Conservation (phyloP, 2,113 vertebrate species). For the Lasiurus cinereus region DNA sequence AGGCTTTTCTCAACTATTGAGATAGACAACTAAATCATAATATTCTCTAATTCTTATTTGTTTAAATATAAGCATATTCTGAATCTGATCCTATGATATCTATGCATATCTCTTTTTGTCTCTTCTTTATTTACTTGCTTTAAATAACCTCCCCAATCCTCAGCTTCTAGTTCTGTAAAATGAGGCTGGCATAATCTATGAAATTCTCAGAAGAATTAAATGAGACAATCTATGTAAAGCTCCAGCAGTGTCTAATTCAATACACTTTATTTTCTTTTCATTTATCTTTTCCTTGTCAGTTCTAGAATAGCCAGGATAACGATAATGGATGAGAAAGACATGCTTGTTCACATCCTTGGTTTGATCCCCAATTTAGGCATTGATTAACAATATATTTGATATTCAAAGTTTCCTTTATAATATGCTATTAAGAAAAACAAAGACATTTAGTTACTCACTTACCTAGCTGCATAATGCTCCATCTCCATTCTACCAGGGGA, state of each 20-base stretch:
- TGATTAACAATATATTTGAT: neutral
- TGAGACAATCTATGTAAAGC: neutral
- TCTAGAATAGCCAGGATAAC: neutral
- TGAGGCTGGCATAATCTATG: neutral
- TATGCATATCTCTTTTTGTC: neutral
- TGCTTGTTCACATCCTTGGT: neutral
- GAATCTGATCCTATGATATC: neutral
- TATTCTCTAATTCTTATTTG: slow-evolving; percentile 19
- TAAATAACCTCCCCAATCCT: neutral
- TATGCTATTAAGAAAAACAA: neutral
- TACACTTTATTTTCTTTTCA: neutral
- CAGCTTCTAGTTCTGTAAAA: slow-evolving; percentile 36
- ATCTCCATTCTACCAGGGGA: neutral
- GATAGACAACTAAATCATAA: slow-evolving; percentile 43
- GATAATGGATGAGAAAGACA: neutral
- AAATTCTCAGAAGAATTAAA: slow-evolving; percentile 24
- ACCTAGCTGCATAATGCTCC: neutral
- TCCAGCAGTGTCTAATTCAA: neutral
- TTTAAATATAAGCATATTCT: slow-evolving; percentile 33
- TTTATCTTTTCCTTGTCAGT: neutral
- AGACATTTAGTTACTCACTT: slow-evolving; percentile 1
- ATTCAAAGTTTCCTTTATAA: slow-evolving; percentile 22
- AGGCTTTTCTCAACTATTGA: slow-evolving; percentile 38
- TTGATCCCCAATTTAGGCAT: neutral
- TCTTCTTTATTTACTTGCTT: neutral